A percentile compares a stretch with the other conserved stretches of the same genome.
Evolutionary conservation across 2,113 vertebrate species (phyloP).

Genomic region (Gymnarchus niloticus): DNA sequence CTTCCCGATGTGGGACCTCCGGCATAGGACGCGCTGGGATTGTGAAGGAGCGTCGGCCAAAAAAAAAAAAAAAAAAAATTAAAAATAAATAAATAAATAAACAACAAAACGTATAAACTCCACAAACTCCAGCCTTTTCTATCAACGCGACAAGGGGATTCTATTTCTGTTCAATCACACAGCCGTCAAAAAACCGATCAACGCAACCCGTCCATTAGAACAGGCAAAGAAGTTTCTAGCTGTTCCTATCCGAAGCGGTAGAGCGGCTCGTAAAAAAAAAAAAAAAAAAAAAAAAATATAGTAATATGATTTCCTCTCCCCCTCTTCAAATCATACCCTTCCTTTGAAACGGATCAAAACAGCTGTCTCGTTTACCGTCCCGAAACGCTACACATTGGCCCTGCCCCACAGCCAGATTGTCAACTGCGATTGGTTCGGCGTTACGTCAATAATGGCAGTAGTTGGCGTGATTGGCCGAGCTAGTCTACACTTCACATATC

Average conservation of each 20-base stretch:
- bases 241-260: not conserved
- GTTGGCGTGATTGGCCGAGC: conserved; percentile 49
- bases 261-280: too few relatives aligned
- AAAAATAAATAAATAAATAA: too few relatives aligned
- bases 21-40: conserved; percentile 38
- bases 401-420: conserved; percentile 24
- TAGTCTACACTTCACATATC: conserved; percentile 35
- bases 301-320: conserved; percentile 17
- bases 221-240: not conserved
- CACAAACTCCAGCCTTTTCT: conserved; percentile 31
- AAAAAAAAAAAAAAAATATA: conserved; percentile 15
- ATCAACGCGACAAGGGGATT: conserved; percentile 17
- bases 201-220: not conserved
- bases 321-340: conserved; percentile 30
- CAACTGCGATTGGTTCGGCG: conserved; percentile 43
- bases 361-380: conserved; percentile 57
- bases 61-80: too few relatives aligned
- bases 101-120: conserved; percentile 28
- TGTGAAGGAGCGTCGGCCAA: conserved; percentile 25
- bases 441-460: conserved; percentile 23
- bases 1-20: conserved; percentile 27
- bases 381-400: conserved; percentile 34
- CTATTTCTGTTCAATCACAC: not conserved
- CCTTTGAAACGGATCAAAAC: conserved; percentile 42
- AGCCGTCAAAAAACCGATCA: not conserved